Evolutionary conservation across 2,888 invertebrate genomes (phyloP), one percentile per base, ranked within the genome.

Genomic region (Stenotaenia linearis): DNA sequence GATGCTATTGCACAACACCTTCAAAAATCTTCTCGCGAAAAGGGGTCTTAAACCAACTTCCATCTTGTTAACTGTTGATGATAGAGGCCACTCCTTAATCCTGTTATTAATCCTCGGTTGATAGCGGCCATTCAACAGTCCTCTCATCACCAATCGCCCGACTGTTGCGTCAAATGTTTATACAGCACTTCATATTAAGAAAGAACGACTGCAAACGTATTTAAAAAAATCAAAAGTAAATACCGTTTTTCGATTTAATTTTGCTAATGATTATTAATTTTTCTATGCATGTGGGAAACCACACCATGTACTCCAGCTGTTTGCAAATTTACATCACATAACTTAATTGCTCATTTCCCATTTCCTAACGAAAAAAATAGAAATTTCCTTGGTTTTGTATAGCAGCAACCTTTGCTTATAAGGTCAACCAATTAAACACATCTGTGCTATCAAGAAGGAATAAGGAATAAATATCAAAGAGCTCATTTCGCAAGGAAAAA

Each of bases 61-160:
- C 69, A 69, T 69, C 69, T 69, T 69, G 69, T 69, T 69, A 69
- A 69, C 69, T 28, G 69, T 4, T 69, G 69, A 69, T 69, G 69
- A 69, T 69, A 69, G 69, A 69, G 69, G 69, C 28, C 69, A 25
- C 25, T 28, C 56, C 28, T 69, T 69, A 69, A 69, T 69, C 69
- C 69, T 69, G 69, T 69, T 69, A 69, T 69, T 69, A 69, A 69
- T 69, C 69, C 69, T n/a, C 28, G 25, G 69, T 69, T 69, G 69
- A 69, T 69, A 25, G 69, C 25, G 69, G 69, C 69, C 69, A 69
- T 28, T 69, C 69, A 69, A 25, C 25, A 28, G 69, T 69, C 50
- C 18, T 50, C n/a, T 23, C 28, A 69, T 12, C 69, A 69, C 28
- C 69, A 69, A 69, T 10, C 69, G 10, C 28, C 15, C 25, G 9